Evolutionary conservation across 2,888 invertebrate species (phyloP).

Genomic region (Oscheius myriophilus): DNA sequence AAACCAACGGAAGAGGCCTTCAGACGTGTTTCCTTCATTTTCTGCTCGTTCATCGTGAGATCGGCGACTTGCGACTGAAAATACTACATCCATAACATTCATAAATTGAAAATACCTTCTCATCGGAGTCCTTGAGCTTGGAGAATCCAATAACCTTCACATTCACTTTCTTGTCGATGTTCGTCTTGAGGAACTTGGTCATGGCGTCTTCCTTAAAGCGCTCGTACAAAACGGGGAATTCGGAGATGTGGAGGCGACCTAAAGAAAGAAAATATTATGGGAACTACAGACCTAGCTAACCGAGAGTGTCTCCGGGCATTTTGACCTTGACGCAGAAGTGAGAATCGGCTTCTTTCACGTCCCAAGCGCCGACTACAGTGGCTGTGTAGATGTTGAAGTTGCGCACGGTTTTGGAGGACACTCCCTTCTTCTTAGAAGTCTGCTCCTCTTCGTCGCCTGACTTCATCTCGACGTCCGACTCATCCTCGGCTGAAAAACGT

Average conservation of each 20-base stretch:
- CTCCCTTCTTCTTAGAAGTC: too few species aligned
- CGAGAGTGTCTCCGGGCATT: conserved; percentile 22
- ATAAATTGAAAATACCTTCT: conserved; percentile 28
- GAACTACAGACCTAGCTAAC: not conserved
- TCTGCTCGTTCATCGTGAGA: conserved; percentile 40
- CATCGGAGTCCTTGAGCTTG: conserved; percentile 1
- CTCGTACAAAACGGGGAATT: conserved; percentile 32
- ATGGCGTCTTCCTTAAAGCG: not conserved
- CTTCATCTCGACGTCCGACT: too few species aligned
- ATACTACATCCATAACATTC: not conserved
- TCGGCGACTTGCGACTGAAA: conserved; percentile 39
- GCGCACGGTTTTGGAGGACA: not conserved
- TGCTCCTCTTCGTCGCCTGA: too few species aligned
- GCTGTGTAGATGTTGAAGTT: conserved; percentile 24
- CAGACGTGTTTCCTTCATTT: conserved; percentile 38
- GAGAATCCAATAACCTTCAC: conserved; percentile 41
- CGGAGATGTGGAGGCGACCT: conserved; percentile 51
- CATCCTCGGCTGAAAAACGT: too few species aligned
- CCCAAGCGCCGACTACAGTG: conserved; percentile 19
- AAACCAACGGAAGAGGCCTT: conserved; percentile 33
- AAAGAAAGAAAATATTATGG: not conserved
- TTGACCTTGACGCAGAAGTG: conserved; percentile 9
- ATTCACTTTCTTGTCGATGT: conserved; percentile 34
- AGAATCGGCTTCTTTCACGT: not conserved
- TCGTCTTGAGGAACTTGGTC: conserved; percentile 36